phyloP scores from a whole-genome alignment of 2,113 vertebrate species.

The Ciconia boyciana region DNA sequence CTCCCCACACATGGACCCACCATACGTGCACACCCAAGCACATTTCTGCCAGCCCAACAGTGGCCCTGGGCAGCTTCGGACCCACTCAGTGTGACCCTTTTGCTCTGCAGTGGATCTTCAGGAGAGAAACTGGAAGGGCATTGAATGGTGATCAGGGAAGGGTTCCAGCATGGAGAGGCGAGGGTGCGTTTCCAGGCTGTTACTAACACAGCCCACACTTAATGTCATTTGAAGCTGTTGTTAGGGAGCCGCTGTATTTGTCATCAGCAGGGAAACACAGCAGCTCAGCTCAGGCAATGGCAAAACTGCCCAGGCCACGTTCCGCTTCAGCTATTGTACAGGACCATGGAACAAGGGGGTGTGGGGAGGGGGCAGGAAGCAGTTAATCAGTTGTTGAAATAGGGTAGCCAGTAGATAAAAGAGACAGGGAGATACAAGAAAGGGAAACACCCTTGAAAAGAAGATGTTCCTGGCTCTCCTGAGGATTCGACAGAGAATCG shows the following conservation, averaged over 20 bases:
- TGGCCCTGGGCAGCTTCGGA: neutral
- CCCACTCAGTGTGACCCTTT: neutral
- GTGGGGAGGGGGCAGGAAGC: neutral
- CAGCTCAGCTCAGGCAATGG: neutral
- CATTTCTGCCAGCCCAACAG: neutral
- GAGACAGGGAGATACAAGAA: neutral
- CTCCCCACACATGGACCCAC: rapidly evolving
- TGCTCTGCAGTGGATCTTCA: neutral
- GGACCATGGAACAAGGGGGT: neutral
- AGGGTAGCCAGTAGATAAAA: neutral
- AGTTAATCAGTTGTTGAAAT: neutral
- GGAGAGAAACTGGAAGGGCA: neutral
- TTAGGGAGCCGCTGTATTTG: neutral
- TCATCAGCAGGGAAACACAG: neutral
- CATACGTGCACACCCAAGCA: neutral
- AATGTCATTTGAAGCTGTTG: neutral
- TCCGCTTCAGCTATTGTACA: neutral
- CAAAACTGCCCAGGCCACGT: neutral
- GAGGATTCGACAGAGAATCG: neutral
- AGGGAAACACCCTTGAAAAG: neutral
- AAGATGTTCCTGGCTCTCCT: neutral
- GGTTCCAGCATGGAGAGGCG: neutral
- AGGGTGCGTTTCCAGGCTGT: neutral
- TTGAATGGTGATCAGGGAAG: neutral
- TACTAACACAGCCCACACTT: neutral